Evolutionary conservation across 2,113 vertebrate genomes (phyloP), one percentile per base, ranked within the genome.

Genomic region (Conger conger): DNA sequence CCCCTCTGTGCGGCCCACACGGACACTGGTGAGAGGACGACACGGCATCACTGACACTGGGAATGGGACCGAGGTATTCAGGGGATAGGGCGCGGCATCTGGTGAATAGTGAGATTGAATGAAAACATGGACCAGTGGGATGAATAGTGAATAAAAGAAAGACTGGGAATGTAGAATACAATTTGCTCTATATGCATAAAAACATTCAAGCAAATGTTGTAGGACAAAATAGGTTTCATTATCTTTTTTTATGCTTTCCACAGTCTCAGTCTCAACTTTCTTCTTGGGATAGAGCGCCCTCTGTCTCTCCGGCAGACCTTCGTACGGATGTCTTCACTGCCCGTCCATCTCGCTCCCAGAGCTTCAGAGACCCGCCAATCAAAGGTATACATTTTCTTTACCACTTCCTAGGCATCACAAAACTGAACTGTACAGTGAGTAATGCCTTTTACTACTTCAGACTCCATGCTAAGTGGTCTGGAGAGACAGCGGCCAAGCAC

Each of bases 271-370:
- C 93, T 83, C 95, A 94, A 91, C 83, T 93, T 85, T 90, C 92
- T 0, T 86, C 93, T 2, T 96, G 94, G 94, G 94, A 96, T 76
- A 95, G 96, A 86, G 93, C 93, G 53, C 95, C 95, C 6, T 88
- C 89, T 1, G 93, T 96, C 87, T 96, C 97, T 36, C 94, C 97
- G 2, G 95, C 96, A 0, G 97, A 97, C 88, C 94, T 97, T 36
- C 93, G 96, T 20, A 93, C 95, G 0, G 97, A 97, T 82, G 96
- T 94, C 36, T 97, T 97, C 86, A 97, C 97, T 0, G 94, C 96
- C 37, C 94, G 96, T 18, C 96, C 94, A 0, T 92, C 93, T 9
- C 93, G 95, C 88, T 94, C 94, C 33, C 94, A 95, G 82, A 95
- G 95, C 90, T 95, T 95, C 90, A 93, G 94, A 89, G 95, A 95